Evolutionary conservation across 1,140 invertebrate species (phyloP).

Genomic region (Saxidomus purpurata): DNA sequence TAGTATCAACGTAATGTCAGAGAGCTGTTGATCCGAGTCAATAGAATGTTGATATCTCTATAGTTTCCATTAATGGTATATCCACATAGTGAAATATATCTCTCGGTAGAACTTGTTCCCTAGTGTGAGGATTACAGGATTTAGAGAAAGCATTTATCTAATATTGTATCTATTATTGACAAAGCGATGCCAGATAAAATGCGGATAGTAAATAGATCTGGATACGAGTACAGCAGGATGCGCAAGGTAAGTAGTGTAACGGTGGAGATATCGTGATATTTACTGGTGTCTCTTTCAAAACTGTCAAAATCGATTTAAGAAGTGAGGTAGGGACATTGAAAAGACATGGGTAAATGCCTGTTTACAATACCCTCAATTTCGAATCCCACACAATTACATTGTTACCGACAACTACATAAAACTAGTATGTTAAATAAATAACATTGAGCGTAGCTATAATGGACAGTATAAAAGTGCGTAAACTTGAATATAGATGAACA

Average conservation of each 20-base stretch:
- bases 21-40: not conserved
- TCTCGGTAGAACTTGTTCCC: not conserved
- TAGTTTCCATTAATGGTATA: not conserved
- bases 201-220: slow-evolving; percentile 1
- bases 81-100: not conserved
- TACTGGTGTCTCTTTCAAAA: not conserved
- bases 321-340: too few species aligned
- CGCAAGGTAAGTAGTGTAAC: not conserved
- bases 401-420: too few species aligned
- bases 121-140: not conserved
- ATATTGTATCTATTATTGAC: not conserved
- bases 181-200: not conserved
- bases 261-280: not conserved
- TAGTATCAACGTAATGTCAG: not conserved
- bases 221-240: not conserved
- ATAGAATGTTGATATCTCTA: not conserved
- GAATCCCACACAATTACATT: too few species aligned
- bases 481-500: too few species aligned
- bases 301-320: too few species aligned
- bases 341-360: too few species aligned
- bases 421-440: too few species aligned
- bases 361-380: too few species aligned
- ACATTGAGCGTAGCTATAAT: too few species aligned
- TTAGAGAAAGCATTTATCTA: not conserved
- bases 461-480: too few species aligned